Base-by-base conservation (phyloP, 2,797 vertebrate genomes). In the Peromyscus melanophrys region DNA sequence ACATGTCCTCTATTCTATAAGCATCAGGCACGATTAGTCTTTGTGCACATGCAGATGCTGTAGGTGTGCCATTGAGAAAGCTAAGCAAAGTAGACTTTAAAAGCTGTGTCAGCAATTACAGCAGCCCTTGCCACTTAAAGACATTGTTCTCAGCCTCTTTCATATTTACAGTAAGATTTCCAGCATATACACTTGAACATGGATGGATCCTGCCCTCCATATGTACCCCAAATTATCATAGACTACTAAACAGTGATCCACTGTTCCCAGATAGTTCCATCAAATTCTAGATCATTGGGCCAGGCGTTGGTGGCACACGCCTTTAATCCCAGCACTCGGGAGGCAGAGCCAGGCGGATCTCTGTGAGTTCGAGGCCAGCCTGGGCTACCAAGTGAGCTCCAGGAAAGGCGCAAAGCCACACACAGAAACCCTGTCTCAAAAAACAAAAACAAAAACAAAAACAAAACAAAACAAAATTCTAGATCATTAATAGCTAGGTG, bases 161-260 rank as follows among this genome's bases (percentile, higher is more conserved):
- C 29, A 17, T 89, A 76, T 88, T 90, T 89, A 16, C 34, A 93
- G 34, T 87, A 69, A 83, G 85, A 90, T 52, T 86, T 87, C 46
- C 83, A 40, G 40, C 57, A 49, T 49, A 49, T 40, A 65, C 10
- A 31, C 37, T 40, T 40, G 25, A 9, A 11, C 81, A 83, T 19
- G 16, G 59, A 46, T 43, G 65, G 63, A 65, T 27, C n/a, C 16
- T 17, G 16, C 13, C 43, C 10, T 46, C n/a, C 17, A 1, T 57
- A 19, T 17, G 17, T 19, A 37, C n/a, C 65, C 29, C 1, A 59
- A 67, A 86, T 84, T 95, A 83, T 73, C 29, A 65, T 13, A 85
- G 34, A 65, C 67, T 21, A 40, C 4, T 46, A 9, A 83, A 77
- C 77, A 55, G 29, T 77, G 52, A 27, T 43, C 49, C 43, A 19